Conservation (phyloP, 92 coral and sea anemone species). For the Micromussa lordhowensis region DNA sequence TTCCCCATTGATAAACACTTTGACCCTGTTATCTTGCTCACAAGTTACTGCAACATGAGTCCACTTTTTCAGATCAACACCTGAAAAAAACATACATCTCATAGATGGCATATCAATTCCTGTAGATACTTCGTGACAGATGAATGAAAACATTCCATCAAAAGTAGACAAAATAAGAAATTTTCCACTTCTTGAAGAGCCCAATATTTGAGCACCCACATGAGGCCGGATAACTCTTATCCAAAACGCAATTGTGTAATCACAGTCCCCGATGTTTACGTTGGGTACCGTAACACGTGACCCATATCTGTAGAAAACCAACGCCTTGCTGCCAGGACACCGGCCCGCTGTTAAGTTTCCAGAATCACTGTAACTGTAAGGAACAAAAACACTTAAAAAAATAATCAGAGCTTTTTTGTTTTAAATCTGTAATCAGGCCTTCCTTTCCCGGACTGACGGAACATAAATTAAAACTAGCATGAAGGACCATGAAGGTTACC, state of each 20-base stretch:
- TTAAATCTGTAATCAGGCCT: too few species aligned
- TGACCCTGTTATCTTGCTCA: neutral
- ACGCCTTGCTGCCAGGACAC: slow-evolving; percentile 21
- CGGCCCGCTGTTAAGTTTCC: neutral
- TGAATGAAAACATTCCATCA: rapidly evolving
- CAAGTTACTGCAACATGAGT: slow-evolving; percentile 5
- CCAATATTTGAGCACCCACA: neutral
- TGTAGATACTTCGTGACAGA: too few species aligned
- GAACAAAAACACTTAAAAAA: too few species aligned
- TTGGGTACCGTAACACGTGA: neutral
- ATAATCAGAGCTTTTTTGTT: too few species aligned
- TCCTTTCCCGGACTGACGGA: too few species aligned
- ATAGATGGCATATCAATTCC: too few species aligned
- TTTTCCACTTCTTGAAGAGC: neutral
- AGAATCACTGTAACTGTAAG: neutral
- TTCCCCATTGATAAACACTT: neutral
- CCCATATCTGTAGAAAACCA: neutral
- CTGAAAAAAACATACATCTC: too few species aligned
- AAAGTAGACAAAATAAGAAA: neutral
- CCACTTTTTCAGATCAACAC: neutral
- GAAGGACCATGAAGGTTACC: too few species aligned
- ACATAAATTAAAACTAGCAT: too few species aligned
- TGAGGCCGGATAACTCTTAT: too few species aligned
- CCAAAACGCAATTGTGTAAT: slow-evolving; percentile 15
- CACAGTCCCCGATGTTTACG: neutral